Conservation (phyloP, 2,797 vertebrate species). For the Neopelma chrysocephalum region DNA sequence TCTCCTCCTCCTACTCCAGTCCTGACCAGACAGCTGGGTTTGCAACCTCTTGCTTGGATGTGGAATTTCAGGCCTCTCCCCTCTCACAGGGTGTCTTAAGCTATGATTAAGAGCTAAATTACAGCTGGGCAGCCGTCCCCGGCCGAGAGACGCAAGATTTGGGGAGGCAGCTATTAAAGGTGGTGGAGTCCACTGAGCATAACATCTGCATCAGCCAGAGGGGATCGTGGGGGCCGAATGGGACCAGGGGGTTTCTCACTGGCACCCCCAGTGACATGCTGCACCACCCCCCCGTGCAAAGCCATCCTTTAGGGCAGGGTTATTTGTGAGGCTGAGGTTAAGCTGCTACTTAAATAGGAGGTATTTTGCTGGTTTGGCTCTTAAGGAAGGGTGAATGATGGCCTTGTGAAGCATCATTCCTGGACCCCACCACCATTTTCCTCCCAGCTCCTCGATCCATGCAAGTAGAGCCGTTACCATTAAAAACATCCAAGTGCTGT, state of each 20-base stretch:
- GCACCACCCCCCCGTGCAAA: neutral
- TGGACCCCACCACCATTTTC: neutral
- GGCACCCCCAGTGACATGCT: neutral
- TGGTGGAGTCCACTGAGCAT: fast-evolving
- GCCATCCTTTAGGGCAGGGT: neutral
- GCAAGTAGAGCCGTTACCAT: neutral
- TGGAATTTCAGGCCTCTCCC: neutral
- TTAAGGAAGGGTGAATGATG: neutral
- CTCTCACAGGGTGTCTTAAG: neutral
- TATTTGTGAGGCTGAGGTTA: neutral
- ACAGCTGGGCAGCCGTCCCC: neutral
- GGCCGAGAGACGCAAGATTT: neutral
- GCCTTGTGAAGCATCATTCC: neutral
- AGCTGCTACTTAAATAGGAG: neutral
- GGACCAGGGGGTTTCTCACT: fast-evolving
- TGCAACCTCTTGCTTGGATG: neutral
- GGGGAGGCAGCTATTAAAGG: neutral
- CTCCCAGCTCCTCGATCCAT: neutral
- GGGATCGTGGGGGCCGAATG: fast-evolving
- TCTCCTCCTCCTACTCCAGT: neutral
- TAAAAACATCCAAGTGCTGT: neutral
- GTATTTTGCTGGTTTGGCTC: neutral
- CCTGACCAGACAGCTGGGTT: neutral
- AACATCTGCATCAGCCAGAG: neutral
- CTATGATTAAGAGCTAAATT: constrained; percentile 11